phyloP scores from a whole-genome alignment of 2,113 vertebrate genomes.

The Xiphophorus maculatus region DNA sequence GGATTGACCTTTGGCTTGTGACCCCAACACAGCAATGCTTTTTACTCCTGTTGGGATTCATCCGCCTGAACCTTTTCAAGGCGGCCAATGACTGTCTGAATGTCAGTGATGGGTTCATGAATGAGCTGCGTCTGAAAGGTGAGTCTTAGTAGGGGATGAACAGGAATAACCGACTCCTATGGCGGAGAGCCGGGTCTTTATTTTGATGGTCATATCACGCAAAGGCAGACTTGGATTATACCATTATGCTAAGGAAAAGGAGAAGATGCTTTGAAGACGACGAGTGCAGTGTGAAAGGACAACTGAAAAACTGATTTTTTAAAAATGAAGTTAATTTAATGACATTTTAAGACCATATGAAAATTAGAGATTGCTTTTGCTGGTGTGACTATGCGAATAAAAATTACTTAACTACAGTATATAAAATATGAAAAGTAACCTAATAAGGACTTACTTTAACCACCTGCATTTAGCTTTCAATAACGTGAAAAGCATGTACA shows the following conservation, averaged over 20 bases:
- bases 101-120: not conserved
- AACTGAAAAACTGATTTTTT: not conserved
- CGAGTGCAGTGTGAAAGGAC: not conserved
- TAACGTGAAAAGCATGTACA: not conserved
- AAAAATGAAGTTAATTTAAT: not conserved
- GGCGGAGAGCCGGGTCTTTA: not conserved
- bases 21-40: slow-evolving; percentile 57
- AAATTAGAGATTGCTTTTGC: no score
- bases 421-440: not conserved
- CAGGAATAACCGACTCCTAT: not conserved
- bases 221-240: not conserved
- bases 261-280: not conserved
- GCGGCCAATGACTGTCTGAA: slow-evolving; percentile 8
- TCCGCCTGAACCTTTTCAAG: slow-evolving; percentile 65
- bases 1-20: slow-evolving; percentile 79
- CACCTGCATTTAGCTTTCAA: not conserved
- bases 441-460: not conserved
- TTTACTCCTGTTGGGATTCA: slow-evolving; percentile 42
- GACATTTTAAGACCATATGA: not conserved
- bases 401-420: not conserved
- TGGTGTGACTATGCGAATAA: no score
- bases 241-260: not conserved
- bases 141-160: not conserved
- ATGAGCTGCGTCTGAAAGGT: not conserved
- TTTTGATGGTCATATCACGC: not conserved